Conservation (phyloP, 64 coral and sea anemone species). For the Hydrozoanthus tunicans region DNA sequence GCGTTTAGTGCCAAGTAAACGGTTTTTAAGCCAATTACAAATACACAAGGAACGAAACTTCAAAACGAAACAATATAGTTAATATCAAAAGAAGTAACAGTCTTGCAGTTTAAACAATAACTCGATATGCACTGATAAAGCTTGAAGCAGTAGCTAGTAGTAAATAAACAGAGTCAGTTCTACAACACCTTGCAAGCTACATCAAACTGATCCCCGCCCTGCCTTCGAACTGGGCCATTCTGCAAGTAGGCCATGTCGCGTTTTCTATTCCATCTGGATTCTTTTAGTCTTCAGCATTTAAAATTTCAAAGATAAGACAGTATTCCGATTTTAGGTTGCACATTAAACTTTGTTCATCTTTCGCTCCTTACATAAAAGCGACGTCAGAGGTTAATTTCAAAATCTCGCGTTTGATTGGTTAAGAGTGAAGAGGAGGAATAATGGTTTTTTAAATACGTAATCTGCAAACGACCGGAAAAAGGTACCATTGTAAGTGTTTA, state of each 20-base stretch:
- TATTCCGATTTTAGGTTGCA: neutral
- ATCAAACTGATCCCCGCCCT: constrained; percentile 80
- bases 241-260: constrained; percentile 68
- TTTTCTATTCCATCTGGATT: constrained; percentile 38
- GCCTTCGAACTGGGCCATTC: constrained; percentile 82
- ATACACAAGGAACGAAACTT: neutral
- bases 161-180: neutral
- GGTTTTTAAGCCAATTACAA: neutral
- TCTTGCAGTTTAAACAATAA: constrained; percentile 5
- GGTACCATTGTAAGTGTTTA: too few relatives aligned
- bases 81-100: neutral
- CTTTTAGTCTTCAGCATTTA: neutral
- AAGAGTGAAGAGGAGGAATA: neutral
- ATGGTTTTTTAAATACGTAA: too few relatives aligned
- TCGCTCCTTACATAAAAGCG: neutral
- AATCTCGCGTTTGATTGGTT: constrained; percentile 29
- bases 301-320: neutral
- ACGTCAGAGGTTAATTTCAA: constrained; percentile 20
- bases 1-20: too few relatives aligned
- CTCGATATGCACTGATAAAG: neutral
- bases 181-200: constrained; percentile 90
- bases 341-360: neutral
- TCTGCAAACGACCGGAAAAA: neutral
- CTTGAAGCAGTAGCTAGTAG: neutral
- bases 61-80: neutral